Evolutionary conservation across 2,888 invertebrate species (phyloP), one percentile per base, ranked within the genome.

Genomic region (Lissonota sp.): DNA sequence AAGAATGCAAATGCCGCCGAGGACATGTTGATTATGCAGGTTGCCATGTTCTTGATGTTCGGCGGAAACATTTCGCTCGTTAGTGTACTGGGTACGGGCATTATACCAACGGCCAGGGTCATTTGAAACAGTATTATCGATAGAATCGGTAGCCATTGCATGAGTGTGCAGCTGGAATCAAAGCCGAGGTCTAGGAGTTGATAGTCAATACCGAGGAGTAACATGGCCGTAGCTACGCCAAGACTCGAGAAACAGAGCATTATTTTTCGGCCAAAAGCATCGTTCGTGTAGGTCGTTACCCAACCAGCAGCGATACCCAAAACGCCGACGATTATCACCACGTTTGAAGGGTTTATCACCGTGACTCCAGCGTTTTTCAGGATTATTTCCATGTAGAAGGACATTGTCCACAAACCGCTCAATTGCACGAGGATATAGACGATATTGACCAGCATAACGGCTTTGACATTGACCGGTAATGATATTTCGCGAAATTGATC

Each of bases 371-470:
- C 88, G 0, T 84, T 85, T 6, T 16, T 86, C 44, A 92, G 66
- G 7, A 92, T 90, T 4, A 86, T 86, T 69, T 92, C 91, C 90
- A 91, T 89, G 83, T 91, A 91, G 53, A 88, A 90, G 4, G 88
- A 42, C 4, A 91, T 76, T 3, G 87, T 82, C 81, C 81, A 82
- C 0, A 86, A 49, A 8, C 85, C 85, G 67, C 84, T 80, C 8
- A 83, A 55, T 57, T 86, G 85, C 4, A 84, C 73, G 4, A 83
- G 76, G 6, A 84, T 80, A 55, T 82, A 85, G 1, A 86, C 60
- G 6, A 78, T n/a, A 12, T 79, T 70, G 44, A 82, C 69, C 63
- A 84, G 77, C 49, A 79, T 69, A 7, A 85, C 40, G 0, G 84
- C 83, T 40, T 77, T 84, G 1, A 80, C 71, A 51, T 84, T 84